Conservation (phyloP, 2,113 vertebrate species). For the Dolichallabes microphthalmus region DNA sequence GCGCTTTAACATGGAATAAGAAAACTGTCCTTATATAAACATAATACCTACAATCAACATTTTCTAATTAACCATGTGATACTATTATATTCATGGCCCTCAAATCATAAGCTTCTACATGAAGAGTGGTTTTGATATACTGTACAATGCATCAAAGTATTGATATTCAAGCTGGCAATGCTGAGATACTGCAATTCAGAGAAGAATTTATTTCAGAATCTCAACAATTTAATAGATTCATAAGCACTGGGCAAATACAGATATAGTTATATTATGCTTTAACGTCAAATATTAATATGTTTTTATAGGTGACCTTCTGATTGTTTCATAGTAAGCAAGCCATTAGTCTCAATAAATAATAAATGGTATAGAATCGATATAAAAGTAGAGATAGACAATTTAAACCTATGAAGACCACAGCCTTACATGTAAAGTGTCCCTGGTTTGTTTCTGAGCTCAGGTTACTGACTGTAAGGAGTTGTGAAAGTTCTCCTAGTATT, state of each 20-base stretch:
- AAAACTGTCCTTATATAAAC: neutral
- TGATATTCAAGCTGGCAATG: neutral
- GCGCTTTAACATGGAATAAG: neutral
- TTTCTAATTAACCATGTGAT: neutral
- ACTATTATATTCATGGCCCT: neutral
- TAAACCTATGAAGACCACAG: neutral
- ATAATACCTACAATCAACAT: neutral
- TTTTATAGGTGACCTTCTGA: neutral
- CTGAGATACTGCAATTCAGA: neutral
- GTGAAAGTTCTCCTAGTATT: neutral
- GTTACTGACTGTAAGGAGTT: neutral
- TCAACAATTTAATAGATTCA: neutral
- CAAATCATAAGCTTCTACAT: neutral
- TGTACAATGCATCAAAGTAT: neutral
- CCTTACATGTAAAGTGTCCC: neutral
- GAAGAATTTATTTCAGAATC: neutral
- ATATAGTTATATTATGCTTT: neutral
- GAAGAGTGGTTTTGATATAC: neutral
- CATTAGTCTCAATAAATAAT: constrained; percentile 4
- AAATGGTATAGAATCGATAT: neutral
- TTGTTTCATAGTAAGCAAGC: neutral
- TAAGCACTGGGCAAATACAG: neutral
- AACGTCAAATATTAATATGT: neutral
- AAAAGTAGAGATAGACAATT: neutral
- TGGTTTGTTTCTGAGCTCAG: neutral